Conservation (phyloP, 1,140 invertebrate genomes). For the Ephestia elutella region DNA sequence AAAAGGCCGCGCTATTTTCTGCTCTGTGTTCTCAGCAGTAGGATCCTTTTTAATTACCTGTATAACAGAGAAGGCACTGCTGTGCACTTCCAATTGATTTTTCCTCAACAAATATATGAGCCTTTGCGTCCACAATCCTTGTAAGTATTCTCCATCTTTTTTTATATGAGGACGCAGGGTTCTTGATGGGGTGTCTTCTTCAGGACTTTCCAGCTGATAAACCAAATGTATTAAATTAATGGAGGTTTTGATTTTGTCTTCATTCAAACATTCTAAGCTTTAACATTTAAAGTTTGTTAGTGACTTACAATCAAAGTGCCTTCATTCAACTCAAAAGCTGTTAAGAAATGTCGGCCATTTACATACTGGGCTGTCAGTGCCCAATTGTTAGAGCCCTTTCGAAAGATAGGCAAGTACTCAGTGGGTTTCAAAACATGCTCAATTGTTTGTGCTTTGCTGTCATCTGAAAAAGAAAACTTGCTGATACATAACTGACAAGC, state of each 20-base stretch:
- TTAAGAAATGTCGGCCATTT: slow-evolving; percentile 61
- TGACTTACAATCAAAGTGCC: slow-evolving; percentile 61
- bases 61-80: slow-evolving; percentile 49
- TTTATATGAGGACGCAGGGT: slow-evolving; percentile 52
- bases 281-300: slow-evolving; percentile 5
- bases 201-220: slow-evolving; percentile 59
- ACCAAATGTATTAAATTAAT: not conserved
- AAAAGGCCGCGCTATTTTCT: too few species aligned
- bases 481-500: too few species aligned
- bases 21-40: too few species aligned
- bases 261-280: too few species aligned
- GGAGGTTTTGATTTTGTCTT: not conserved
- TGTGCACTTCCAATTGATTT: slow-evolving; percentile 61
- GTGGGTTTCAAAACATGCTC: slow-evolving; percentile 62
- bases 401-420: slow-evolving; percentile 57
- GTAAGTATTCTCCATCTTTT: slow-evolving; percentile 53
- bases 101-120: slow-evolving; percentile 55
- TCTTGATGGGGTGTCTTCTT: slow-evolving; percentile 52
- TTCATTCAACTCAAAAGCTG: slow-evolving; percentile 64
- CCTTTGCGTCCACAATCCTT: slow-evolving; percentile 57
- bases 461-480: slow-evolving; percentile 33
- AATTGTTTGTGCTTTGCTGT: slow-evolving; percentile 52
- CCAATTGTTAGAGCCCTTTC: slow-evolving; percentile 65
- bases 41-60: slow-evolving; percentile 35
- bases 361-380: slow-evolving; percentile 61